A percentile compares a stretch with the other conserved stretches of the same genome.
These are phyloP conservation scores for Brachypterus glaber DNA, from an alignment of 2,888 invertebrate genomes.

Conservation along the genomic window DNA sequence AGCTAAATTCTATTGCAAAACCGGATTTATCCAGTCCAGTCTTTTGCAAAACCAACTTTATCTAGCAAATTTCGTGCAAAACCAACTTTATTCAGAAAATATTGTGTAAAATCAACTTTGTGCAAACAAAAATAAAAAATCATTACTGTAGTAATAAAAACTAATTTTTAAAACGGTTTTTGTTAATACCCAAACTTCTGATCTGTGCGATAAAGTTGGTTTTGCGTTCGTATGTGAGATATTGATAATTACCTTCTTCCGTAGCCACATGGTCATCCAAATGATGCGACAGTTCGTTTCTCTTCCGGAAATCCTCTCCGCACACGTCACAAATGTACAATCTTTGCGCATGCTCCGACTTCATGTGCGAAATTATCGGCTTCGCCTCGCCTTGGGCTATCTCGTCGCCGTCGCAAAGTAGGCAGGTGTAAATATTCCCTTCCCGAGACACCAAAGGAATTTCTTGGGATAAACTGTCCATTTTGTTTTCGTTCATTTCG, in stretches of 20 bases:
- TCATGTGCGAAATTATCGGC: conserved; percentile 53
- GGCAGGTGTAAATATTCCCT: conserved; percentile 46
- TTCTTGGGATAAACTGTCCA: conserved; percentile 14
- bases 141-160: too few species aligned
- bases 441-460: conserved; percentile 24
- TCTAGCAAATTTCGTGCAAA: too few species aligned
- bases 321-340: conserved; percentile 65
- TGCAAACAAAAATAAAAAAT: too few species aligned
- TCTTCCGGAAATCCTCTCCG: conserved; percentile 52
- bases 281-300: conserved; percentile 55
- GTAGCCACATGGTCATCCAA: conserved; percentile 53
- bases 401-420: conserved; percentile 42
- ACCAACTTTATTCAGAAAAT: too few species aligned
- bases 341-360: conserved; percentile 49
- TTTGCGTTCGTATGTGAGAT: too few species aligned
- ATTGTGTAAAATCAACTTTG: too few species aligned
- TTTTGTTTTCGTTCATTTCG: conserved; percentile 8
- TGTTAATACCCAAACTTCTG: too few species aligned
- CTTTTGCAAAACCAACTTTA: too few species aligned
- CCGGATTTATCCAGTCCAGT: too few species aligned
- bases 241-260: conserved; percentile 55
- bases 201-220: too few species aligned
- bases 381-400: conserved; percentile 47
- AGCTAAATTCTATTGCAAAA: too few species aligned
- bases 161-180: too few species aligned